Evolutionary conservation across 1,140 invertebrate species (phyloP), one percentile per base, ranked within the genome.

Genomic region (Ruditapes philippinarum): DNA sequence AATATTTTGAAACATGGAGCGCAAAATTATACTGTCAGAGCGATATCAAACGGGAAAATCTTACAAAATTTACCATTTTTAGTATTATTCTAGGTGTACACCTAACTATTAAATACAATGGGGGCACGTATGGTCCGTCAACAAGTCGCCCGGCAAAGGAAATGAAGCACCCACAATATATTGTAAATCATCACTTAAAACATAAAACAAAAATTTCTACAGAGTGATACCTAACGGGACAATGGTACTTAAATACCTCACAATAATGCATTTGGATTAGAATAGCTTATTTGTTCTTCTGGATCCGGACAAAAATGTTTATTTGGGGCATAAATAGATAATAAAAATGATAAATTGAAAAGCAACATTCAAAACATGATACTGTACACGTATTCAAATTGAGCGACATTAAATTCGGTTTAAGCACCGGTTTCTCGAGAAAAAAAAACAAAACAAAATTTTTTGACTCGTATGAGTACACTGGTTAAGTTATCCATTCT

Each of bases 311-410:
- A 65, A 65, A 65, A n/a, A 65, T 12, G 60, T 65, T 65, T 65
- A 65, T 65, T 65, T 9, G 60, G 60, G 9, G 60, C 60, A n/a
- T 65, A 65, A 65, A 65, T 65, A 65, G 60, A 65, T 65, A 65
- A 65, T 65, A 65, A 65, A 9, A 65, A 65, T 65, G 60, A 65
- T 65, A 65, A 65, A 65, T 65, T 65, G 60, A 65, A 65, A 65
- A 65, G 60, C 60, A 31, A 65, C 60, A 65, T 65, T 65, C 60
- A 65, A 65, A 65, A 65, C 60, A 65, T 65, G 60, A 65, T 65
- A n/a, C n/a, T n/a, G n/a, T n/a, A 65, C 60, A 65, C 60, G 60
- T 65, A 65, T 65, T 65, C n/a, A 65, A 65, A 65, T 65, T 65
- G 60, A 65, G 60, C 60, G 60, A 65, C 60, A 65, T 65, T 65